A percentile compares a stretch with the other conserved stretches of the same genome.
Evolutionary conservation across 2,113 vertebrate genomes (phyloP).

Genomic region (Pitta sordida): DNA sequence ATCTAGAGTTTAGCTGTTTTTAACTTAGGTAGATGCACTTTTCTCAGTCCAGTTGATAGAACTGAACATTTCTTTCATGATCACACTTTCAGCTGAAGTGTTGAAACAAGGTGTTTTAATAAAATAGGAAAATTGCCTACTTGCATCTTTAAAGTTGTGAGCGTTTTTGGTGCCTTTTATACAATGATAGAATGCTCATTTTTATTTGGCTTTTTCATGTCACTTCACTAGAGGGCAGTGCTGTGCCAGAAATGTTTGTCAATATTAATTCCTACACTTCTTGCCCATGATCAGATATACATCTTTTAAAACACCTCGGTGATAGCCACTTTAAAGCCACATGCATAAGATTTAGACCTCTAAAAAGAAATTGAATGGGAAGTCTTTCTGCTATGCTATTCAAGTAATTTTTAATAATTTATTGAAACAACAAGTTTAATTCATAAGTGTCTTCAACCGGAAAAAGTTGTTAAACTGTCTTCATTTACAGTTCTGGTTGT

Average conservation of each 20-base stretch:
- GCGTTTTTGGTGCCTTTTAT: not conserved
- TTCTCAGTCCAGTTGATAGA: not conserved
- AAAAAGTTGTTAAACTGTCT: not conserved
- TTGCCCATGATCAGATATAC: not conserved
- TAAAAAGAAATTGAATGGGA: not conserved
- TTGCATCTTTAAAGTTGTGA: not conserved
- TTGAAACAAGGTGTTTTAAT: not conserved
- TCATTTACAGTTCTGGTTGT: not conserved
- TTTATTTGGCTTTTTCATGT: not conserved
- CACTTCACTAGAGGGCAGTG: constrained; percentile 85
- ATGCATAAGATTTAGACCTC: not conserved
- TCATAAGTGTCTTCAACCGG: not conserved
- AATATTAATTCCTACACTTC: not conserved
- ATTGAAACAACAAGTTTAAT: not conserved
- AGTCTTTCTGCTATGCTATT: not conserved
- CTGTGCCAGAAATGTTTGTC: constrained; percentile 78
- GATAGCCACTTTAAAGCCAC: not conserved
- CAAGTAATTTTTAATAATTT: not conserved
- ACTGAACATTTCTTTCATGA: not conserved
- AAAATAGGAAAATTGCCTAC: not conserved
- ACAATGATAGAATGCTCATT: fast-evolving
- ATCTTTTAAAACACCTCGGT: not conserved
- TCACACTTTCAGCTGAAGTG: not conserved
- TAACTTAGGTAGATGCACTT: not conserved
- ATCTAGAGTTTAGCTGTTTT: not conserved